A percentile compares a stretch with the other conserved stretches of the same genome.
phyloP scores from a whole-genome alignment of 2,113 vertebrate genomes.

The Argyrosomus japonicus region DNA sequence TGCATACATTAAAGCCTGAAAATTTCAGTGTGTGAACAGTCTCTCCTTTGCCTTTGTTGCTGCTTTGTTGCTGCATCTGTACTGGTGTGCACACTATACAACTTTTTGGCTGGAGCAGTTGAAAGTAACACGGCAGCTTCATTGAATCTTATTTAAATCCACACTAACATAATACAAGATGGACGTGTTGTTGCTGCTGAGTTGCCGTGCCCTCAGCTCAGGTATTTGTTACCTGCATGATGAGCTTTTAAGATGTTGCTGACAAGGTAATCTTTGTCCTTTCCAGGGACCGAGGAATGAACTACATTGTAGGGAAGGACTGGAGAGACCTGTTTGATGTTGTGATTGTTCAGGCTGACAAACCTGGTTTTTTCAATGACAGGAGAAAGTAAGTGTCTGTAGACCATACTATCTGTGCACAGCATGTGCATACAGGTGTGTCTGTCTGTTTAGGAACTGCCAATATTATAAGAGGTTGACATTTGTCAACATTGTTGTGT shows the following conservation, averaged over 20 bases:
- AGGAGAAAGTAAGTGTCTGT: constrained; percentile 89
- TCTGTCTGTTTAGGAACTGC: constrained; percentile 10
- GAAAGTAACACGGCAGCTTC: neutral
- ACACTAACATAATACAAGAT: neutral
- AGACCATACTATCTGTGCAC: neutral
- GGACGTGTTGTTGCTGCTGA: neutral
- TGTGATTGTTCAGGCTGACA: constrained; percentile 98
- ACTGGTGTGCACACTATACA: neutral
- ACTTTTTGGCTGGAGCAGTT: neutral
- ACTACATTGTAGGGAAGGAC: constrained; percentile 95
- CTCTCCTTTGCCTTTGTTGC: neutral
- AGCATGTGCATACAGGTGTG: neutral
- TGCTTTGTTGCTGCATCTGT: neutral
- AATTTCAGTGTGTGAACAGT: neutral
- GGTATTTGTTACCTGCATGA: constrained; percentile 6
- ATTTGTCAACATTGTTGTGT: constrained; percentile 46
- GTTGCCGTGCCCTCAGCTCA: neutral
- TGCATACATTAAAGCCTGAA: neutral
- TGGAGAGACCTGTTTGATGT: constrained; percentile 98
- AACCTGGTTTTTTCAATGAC: constrained; percentile 97
- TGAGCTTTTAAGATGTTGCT: constrained; percentile 22
- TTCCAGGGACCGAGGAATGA: constrained; percentile 95
- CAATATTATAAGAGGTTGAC: neutral
- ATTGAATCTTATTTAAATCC: neutral
- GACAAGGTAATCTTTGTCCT: constrained; percentile 33